A percentile compares a stretch with the other conserved stretches of the same genome.
Conservation (phyloP, 2,888 invertebrate species). For the Gerris lacustris region DNA sequence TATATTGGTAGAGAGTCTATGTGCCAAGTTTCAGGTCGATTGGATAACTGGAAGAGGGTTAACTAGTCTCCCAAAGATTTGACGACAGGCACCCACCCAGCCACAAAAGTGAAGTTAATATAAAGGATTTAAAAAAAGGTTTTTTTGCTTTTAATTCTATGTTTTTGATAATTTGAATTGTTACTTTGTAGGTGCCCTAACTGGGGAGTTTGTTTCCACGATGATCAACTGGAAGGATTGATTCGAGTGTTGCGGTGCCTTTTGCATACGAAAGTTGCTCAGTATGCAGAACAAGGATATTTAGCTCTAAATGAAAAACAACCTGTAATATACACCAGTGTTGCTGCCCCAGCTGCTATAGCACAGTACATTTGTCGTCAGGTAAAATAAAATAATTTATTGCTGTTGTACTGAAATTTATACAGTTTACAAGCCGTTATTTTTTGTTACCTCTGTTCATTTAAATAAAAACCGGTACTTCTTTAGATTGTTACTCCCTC, state of each 20-base stretch:
- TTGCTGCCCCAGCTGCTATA: slow-evolving; percentile 62
- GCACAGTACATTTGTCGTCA: slow-evolving; percentile 71
- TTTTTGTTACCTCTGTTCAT: neutral
- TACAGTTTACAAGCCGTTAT: neutral
- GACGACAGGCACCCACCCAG: too few species aligned
- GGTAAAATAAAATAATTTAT: slow-evolving; percentile 30
- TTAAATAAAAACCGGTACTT: too few species aligned
- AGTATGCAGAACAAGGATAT: slow-evolving; percentile 69
- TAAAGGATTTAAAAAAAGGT: too few species aligned
- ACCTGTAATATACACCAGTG: slow-evolving; percentile 76
- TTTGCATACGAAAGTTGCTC: slow-evolving; percentile 65
- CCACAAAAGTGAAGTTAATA: too few species aligned
- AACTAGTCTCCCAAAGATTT: too few species aligned
- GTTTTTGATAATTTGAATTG: too few species aligned
- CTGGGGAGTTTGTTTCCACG: slow-evolving; percentile 65
- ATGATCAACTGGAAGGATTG: slow-evolving; percentile 76
- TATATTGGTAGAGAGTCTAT: too few species aligned
- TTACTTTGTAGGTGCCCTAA: slow-evolving; percentile 54
- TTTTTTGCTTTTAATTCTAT: too few species aligned
- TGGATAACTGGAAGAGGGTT: too few species aligned
- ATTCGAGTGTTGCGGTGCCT: slow-evolving; percentile 69
- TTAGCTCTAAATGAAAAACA: slow-evolving; percentile 66
- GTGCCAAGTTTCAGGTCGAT: too few species aligned
- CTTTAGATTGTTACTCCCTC: too few species aligned
- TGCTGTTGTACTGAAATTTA: neutral